Percentiles rank a stretch among this genome's conserved stretches.
phyloP scores from a whole-genome alignment of 2,888 invertebrate species.

The Baccha elongata region DNA sequence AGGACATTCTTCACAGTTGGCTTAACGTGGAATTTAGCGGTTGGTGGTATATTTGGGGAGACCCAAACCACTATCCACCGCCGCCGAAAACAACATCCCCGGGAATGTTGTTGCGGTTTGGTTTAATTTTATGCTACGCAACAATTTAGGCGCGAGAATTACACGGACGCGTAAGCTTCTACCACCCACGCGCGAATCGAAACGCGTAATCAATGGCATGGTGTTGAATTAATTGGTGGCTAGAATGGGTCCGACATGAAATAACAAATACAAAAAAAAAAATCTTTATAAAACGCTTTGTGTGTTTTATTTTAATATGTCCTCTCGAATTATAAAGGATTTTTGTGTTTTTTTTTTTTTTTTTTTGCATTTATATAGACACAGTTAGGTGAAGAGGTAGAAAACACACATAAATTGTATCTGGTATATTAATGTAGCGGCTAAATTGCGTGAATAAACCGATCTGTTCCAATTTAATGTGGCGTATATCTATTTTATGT shows the following conservation, averaged over 20 bases:
- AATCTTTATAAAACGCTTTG: conserved; percentile 50
- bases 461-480: conserved; percentile 56
- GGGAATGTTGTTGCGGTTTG: conserved; percentile 45
- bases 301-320: conserved; percentile 63
- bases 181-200: conserved; percentile 13
- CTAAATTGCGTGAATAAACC: conserved; percentile 55
- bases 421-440: conserved; percentile 54
- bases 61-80: conserved; percentile 60
- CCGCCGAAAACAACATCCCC: conserved; percentile 63
- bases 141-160: conserved; percentile 67
- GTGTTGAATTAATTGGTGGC: conserved; percentile 73
- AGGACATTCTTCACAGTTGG: conserved; percentile 72
- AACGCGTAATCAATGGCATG: conserved; percentile 60
- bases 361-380: conserved; percentile 8
- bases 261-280: conserved; percentile 8
- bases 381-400: conserved; percentile 9
- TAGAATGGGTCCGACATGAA: conserved; percentile 48
- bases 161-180: conserved; percentile 30
- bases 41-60: conserved; percentile 32
- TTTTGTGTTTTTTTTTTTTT: conserved; percentile 17
- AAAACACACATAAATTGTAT: conserved; percentile 23
- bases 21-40: conserved; percentile 71
- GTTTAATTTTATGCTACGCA: conserved; percentile 72
- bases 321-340: conserved; percentile 39
- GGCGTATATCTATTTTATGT: neutral